A percentile compares a stretch with the other conserved stretches of the same genome.
Conservation (phyloP, 2,113 vertebrate species). For the Chionis minor region DNA sequence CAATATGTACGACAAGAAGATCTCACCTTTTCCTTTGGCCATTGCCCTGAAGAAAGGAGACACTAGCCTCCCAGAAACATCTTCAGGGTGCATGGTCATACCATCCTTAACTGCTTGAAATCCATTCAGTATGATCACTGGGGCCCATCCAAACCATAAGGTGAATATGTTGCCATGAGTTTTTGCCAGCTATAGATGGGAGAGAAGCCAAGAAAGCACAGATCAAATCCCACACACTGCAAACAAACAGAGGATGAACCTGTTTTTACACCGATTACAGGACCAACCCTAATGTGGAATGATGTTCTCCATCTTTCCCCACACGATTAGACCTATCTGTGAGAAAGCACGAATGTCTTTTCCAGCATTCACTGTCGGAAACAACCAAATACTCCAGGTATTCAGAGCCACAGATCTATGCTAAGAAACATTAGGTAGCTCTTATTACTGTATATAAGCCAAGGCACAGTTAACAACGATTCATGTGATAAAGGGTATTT, state of each 20-base stretch:
- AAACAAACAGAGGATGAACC: not conserved
- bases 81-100: conserved; percentile 53
- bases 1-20: not conserved
- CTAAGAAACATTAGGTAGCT: not conserved
- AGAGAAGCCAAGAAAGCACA: not conserved
- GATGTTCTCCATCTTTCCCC: not conserved
- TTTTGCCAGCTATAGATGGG: conserved; percentile 51
- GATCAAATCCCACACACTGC: not conserved
- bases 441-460: not conserved
- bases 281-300: not conserved
- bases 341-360: not conserved
- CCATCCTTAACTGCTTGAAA: conserved; percentile 65
- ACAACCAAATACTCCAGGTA: not conserved
- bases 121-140: conserved; percentile 52
- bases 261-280: not conserved
- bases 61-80: conserved; percentile 53
- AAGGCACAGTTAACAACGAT: not conserved
- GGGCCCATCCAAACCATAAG: conserved; percentile 53
- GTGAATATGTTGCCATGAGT: conserved; percentile 62
- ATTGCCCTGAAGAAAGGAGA: conserved; percentile 50
- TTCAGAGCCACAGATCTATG: not conserved
- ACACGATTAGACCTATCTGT: not conserved
- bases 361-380: not conserved
- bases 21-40: conserved; percentile 64
- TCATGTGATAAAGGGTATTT: not conserved